Base-by-base conservation (phyloP, 2,113 vertebrate species). In the Coturnix japonica region DNA sequence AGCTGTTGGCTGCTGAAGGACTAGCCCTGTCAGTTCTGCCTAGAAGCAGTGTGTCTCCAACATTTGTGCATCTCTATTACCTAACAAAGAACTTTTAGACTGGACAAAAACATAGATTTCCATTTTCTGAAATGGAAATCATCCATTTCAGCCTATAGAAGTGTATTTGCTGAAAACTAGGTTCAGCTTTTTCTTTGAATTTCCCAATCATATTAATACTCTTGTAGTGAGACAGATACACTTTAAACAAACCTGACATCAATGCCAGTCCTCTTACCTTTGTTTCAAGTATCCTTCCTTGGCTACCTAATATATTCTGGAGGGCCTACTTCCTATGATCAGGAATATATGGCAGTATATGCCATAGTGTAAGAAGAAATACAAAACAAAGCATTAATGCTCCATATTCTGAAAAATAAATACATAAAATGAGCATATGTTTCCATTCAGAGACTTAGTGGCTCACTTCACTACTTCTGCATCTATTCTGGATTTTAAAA, bases 401-500 rank as follows among this genome's bases (percentile, higher is more conserved):
- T 65, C 9, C 49, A 44, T 12, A 71, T 57, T 78, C 39, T 53
- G 59, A 46, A 69, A n/a, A 84, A 78, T 28, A 89, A 81, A 84
- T 61, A 37, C 10, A 54, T 61, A 33, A 92, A 73, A 72, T 37
- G 39, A 91, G 28, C 89, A 81, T 51, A 81, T 30, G 49, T 13
- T 95, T 89, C 61, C n/a, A 76, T 83, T 81, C 57, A 83, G 39
- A 91, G 57, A 57, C 49, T 69, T 85, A 53, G 35, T 69, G 75
- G 47, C 13, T 83, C 66, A 60, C 30, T 94, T 57, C 56, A 66
- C 28, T 82, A 12, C 56, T 17, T 59, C 28, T 74, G 63, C 63
- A 70, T 74, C 73, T 91, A 82, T 69, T 61, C 73, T 92, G 60
- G 43, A n/a, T 79, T 93, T 87, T 61, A 69, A 72, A 89, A 90